These are phyloP conservation scores for Ormyrus labotus DNA, from an alignment of 2,888 invertebrate species.

Conservation along the genomic window DNA sequence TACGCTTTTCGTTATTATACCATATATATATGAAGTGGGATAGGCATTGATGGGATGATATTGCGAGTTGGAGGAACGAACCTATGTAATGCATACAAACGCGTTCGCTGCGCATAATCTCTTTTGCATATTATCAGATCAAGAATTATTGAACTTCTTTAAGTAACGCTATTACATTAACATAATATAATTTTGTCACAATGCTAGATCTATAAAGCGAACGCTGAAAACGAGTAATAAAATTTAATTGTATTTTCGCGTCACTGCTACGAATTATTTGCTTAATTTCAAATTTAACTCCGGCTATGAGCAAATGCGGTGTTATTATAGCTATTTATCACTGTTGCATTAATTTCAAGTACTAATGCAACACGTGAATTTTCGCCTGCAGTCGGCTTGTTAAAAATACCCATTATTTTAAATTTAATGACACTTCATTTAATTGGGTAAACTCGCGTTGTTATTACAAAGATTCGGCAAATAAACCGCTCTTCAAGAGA, in stretches of 20 bases:
- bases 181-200: too few species aligned
- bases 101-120: neutral
- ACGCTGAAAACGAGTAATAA: too few species aligned
- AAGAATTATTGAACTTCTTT: neutral
- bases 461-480: too few species aligned
- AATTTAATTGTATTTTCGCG: neutral
- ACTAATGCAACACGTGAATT: too few species aligned
- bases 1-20: too few species aligned
- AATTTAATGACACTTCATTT: too few species aligned
- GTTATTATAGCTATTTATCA: neutral
- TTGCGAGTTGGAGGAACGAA: conserved; percentile 1
- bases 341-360: conserved; percentile 1
- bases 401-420: too few species aligned
- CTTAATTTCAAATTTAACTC: conserved; percentile 2
- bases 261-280: neutral
- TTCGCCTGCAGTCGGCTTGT: too few species aligned
- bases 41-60: neutral
- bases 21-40: too few species aligned
- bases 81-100: conserved; percentile 19
- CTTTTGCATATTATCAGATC: conserved; percentile 22
- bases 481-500: too few species aligned
- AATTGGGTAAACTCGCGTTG: neutral
- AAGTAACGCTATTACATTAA: too few species aligned
- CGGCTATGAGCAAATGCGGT: neutral
- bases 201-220: too few species aligned